Conservation (phyloP, 2,888 invertebrate species). For the Copidosoma aretas region DNA sequence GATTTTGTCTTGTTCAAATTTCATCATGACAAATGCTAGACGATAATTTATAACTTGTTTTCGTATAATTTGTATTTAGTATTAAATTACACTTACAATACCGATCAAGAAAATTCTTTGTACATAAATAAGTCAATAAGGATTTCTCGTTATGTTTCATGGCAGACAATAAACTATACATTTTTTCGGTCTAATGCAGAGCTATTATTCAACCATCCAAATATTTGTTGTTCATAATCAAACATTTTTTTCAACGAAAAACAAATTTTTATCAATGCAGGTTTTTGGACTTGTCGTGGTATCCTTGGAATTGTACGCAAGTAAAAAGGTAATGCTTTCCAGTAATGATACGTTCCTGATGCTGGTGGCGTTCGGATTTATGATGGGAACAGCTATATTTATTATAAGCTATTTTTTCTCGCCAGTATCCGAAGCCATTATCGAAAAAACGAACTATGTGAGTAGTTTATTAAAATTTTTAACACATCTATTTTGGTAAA, state of each 20-base stretch:
- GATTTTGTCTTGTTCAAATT: too few relatives aligned
- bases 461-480: slow-evolving; percentile 14
- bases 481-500: too few relatives aligned
- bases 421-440: slow-evolving; percentile 38
- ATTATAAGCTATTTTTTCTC: slow-evolving; percentile 39
- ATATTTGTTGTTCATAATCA: neutral
- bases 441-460: slow-evolving; percentile 38
- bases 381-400: slow-evolving; percentile 38
- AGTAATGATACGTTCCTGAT: slow-evolving; percentile 32
- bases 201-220: neutral
- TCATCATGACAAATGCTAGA: too few relatives aligned
- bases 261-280: slow-evolving; percentile 12
- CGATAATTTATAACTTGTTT: too few relatives aligned
- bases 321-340: slow-evolving; percentile 12
- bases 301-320: slow-evolving; percentile 25
- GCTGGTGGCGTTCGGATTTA: slow-evolving; percentile 36
- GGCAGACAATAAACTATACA: slow-evolving; percentile 1
- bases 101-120: too few relatives aligned
- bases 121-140: too few relatives aligned
- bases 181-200: neutral
- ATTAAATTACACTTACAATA: too few relatives aligned
- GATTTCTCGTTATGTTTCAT: neutral
- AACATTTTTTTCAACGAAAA: neutral
- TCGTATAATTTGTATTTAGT: too few relatives aligned
- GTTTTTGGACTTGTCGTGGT: slow-evolving; percentile 30